phyloP scores from a whole-genome alignment of 1,140 invertebrate species.

The Battus philenor region DNA sequence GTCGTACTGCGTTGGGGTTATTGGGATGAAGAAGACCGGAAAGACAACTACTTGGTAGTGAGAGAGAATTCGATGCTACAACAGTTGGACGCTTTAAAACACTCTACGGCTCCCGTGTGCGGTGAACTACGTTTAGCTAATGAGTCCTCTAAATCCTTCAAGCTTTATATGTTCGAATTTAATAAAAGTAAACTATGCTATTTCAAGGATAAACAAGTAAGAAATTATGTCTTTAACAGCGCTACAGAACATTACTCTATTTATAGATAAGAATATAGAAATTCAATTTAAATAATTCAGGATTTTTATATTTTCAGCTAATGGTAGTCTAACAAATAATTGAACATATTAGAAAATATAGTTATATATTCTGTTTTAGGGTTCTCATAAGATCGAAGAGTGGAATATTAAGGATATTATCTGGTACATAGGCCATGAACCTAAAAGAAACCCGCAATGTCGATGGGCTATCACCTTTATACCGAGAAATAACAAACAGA shows the following conservation, averaged over 20 bases:
- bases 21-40: constrained; percentile 88
- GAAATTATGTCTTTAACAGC: too few relatives aligned
- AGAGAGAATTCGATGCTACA: constrained; percentile 74
- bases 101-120: constrained; percentile 72
- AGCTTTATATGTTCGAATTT: constrained; percentile 86
- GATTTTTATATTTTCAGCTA: too few relatives aligned
- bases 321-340: too few relatives aligned
- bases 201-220: constrained; percentile 87
- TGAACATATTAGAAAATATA: too few relatives aligned
- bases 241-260: too few relatives aligned
- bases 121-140: constrained; percentile 89
- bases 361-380: constrained; percentile 59
- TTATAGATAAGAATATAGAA: too few relatives aligned
- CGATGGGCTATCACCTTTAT: constrained; percentile 89
- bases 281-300: too few relatives aligned
- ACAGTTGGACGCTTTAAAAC: constrained; percentile 69
- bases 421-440: constrained; percentile 89
- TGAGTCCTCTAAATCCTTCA: constrained; percentile 84
- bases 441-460: constrained; percentile 86
- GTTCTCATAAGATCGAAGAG: constrained; percentile 79
- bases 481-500: constrained; percentile 80
- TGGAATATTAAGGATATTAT: constrained; percentile 88
- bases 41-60: constrained; percentile 87
- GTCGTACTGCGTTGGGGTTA: constrained; percentile 88
- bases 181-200: constrained; percentile 85